Conservation (phyloP, 2,888 invertebrate genomes). For the Monoplex corrugatus region DNA sequence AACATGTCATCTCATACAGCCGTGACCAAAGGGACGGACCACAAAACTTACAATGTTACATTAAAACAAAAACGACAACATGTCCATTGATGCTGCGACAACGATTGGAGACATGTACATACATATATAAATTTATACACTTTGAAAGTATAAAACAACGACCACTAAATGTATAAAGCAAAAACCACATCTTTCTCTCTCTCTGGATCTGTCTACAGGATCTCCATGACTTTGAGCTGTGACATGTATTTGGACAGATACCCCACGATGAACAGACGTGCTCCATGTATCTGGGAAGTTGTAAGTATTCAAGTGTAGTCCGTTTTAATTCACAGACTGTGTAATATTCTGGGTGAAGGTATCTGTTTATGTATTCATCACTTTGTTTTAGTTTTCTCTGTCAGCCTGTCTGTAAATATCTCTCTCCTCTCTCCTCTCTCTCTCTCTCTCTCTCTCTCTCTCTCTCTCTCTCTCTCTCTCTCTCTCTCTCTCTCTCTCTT, state of each 20-base stretch:
- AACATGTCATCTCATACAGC: no score
- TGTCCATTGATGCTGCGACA: no score
- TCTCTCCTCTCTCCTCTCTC: background rate
- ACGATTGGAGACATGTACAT: no score
- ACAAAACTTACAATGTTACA: no score
- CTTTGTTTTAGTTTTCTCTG: background rate
- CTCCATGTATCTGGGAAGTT: constrained; percentile 96
- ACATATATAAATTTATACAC: no score
- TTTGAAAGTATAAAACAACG: no score
- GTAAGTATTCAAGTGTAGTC: constrained; percentile 90
- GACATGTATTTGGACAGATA: constrained; percentile 98
- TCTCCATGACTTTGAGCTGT: constrained; percentile 96
- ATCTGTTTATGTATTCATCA: background rate
- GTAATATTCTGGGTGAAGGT: background rate
- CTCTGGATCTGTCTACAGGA: constrained; percentile 86
- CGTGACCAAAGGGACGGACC: no score
- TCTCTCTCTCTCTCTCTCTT: background rate
- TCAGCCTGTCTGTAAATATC: background rate
- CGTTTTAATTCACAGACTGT: no score
- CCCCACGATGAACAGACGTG: constrained; percentile 98
- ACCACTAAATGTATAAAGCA: no score
- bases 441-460: no score
- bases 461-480: background rate
- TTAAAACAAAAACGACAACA: no score
- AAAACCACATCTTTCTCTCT: no score